Evolutionary conservation across 2,888 invertebrate species (phyloP), one percentile per base, ranked within the genome.

Genomic region (Tinea trinotella): DNA sequence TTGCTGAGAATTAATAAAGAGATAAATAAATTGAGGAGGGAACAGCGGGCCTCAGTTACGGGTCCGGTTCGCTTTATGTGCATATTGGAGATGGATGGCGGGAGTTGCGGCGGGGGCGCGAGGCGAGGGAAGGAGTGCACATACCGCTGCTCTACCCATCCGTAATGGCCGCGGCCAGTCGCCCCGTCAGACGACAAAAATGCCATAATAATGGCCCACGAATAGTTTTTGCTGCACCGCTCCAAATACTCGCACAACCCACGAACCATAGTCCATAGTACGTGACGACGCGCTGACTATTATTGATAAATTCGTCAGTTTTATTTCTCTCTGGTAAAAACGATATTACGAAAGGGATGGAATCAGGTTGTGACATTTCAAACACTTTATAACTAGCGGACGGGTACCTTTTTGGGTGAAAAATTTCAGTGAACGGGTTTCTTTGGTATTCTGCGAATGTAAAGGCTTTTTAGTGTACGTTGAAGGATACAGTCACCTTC

Each of bases 281-380:
- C 84, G 84, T 85, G 83, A 83, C 70, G 70, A 74, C 76, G 67
- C 74, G 82, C 70, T 71, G 75, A 73, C 76, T 80, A 80, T 82
- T 85, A 85, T 85, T 85, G 84, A 85, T 84, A 85, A 85, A 85
- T 84, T 83, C 83, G 85, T 84, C 84, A 85, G 85, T 83, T 82
- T 81, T 79, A 82, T 81, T 73, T 69, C 65, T 66, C 62, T 62
- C 62, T 65, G 65, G 63, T 70, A 78, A 80, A 82, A 83, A 76
- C 65, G 67, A 70, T 71, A 75, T 71, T 70, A 71, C 69, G 62
- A 67, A 67, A 71, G 66, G 68, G 63, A 66, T 67, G 76, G 84
- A 83, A 84, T 84, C 84, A 82, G 70, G 81, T 82, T 83, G 85
- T 80, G 85, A 79, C 85, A 85, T 85, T 85, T 85, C 84, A 84